Base-by-base conservation (phyloP, 1,140 invertebrate species). In the Lepidurus couesii region DNA sequence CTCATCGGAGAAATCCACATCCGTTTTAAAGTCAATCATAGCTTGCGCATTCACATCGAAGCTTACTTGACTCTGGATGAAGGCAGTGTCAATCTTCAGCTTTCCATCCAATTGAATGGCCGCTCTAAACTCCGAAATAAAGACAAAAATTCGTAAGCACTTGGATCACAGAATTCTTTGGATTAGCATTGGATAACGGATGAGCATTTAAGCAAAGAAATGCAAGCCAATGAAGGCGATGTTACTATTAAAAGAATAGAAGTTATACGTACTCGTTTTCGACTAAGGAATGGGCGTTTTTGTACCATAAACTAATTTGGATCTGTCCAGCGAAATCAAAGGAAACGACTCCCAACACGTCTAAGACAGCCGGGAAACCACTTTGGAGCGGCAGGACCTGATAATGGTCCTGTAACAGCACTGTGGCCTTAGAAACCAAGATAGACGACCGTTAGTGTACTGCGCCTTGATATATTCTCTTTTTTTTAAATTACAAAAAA, bases 241-340 rank as follows among this genome's bases (percentile, higher is more conserved):
- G 53, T 44, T 13, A 74, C 26, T 80, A 11, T 1, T 16, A 77
- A 73, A 43, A 10, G 45, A 47, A 73, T 45, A 42, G 75, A 80
- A 44, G 43, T 44, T 13, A 78, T 44, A 3, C 75, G 16, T 76
- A 16, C 77, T 44, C 89, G 84, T 91, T 89, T 83, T 92, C 90
- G 0, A 97, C 92, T 43, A 93, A 84, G 11, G 93, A 93, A 80
- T 95, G 89, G 1, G 94, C 93, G 84, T 92, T 95, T 82, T 92
- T 89, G 80, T 93, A 93, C 95, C 95, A 97, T 9, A 96, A 83
- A 81, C 93, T 95, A 13, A 96, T 88, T 81, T 91, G 89, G n/a
- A 96, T 90, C 84, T 92, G 89, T 13, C 94, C 95, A 77, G 92
- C 90, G 8, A 96, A 85, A 84, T 97, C 94, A 79, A 95, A 90